Base-by-base conservation (phyloP, 2,113 vertebrate genomes). In the Meriones unguiculatus region DNA sequence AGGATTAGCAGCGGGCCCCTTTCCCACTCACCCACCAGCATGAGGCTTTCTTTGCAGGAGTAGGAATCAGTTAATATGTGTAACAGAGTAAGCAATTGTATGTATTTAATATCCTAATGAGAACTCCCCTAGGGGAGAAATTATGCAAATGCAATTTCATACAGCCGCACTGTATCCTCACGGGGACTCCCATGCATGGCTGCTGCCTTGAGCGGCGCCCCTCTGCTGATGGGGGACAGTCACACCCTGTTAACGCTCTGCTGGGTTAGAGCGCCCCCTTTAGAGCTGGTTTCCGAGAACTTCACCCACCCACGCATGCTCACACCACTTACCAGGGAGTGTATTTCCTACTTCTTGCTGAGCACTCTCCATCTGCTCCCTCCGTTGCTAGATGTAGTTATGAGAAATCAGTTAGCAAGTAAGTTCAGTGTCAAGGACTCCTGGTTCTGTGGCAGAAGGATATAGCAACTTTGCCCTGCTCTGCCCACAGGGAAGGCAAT, bases 41-140 rank as follows among this genome's bases (percentile, higher is more conserved):
- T 10, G 28, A 70, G 41, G 0, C 59, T 52, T 38, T 52, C 28
- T 30, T 65, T n/a, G n/a, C 5, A 38, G 59, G 22, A 38, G 8
- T n/a, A 20, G 0, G 13, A 22, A 13, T 38, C 35, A 2, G 28
- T 50, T n/a, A 46, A 28, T 28, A 57, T 1, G 0, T 9, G 6
- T 22, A 46, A 25, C 8, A 15, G 15, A 46, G 41, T 22, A 57
- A 28, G 64, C 75, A 20, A 5, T 2, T 22, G 3, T 64, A 72
- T 64, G 64, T 50, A 11, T 57, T 28, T 81, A n/a, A 7, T 46
- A 35, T 24, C 38, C n/a, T 62, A 73, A 35, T 9, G 52, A 81
- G 65, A 73, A 67, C 12, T 41, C 59, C 35, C 38, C 22, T 10
- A 2, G 54, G 64, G 10, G 28, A 18, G 82, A 67, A 87, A 32